Evolutionary conservation across 2,797 vertebrate species (phyloP), one percentile per base, ranked within the genome.

Genomic region (Pelobates cultripes): DNA sequence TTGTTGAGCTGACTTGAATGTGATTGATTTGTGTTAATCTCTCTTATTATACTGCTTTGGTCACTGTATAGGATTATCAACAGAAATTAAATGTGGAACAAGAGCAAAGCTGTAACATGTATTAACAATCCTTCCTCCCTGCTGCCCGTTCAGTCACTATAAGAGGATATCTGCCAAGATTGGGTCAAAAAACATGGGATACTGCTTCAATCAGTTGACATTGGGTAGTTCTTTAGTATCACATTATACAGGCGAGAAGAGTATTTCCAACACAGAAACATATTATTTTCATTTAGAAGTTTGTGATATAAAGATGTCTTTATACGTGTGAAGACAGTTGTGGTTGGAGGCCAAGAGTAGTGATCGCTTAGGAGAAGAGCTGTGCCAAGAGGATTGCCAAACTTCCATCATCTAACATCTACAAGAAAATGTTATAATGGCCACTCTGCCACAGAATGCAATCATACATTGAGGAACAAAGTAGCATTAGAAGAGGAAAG

Each of bases 11-110:
- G 42, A 0, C 79, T 79, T 42, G 43, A 51, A 42, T n/a, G 1
- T 0, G 40, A 80, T 0, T 0, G 55, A 6, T 43, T 53, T 68
- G 41, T 7, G 43, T 44, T 45, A 44, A 28, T 77, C 75, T 44
- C 44, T 76, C 28, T 77, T 63, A 67, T 77, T 77, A 68, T 68
- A 67, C 67, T 75, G 63, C 42, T n/a, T 51, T 77, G 63, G 63
- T 53, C 63, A n/a, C 55, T 51, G 47, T 51, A 6, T 51, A 12
- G 55, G 55, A 57, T 57, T 57, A 57, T 12, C 55, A 57, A 57
- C 55, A 57, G 55, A 57, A 12, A 57, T 57, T 3, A 57, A 57
- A 57, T 12, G 13, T 57, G 55, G 55, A 57, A 57, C 55, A 57
- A 57, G 7, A 12, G 55, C 55, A 57, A 1, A 14, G 9, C 9